Evolutionary conservation across 1,140 invertebrate species (phyloP), one percentile per base, ranked within the genome.

Genomic region (Babylonia areolata): DNA sequence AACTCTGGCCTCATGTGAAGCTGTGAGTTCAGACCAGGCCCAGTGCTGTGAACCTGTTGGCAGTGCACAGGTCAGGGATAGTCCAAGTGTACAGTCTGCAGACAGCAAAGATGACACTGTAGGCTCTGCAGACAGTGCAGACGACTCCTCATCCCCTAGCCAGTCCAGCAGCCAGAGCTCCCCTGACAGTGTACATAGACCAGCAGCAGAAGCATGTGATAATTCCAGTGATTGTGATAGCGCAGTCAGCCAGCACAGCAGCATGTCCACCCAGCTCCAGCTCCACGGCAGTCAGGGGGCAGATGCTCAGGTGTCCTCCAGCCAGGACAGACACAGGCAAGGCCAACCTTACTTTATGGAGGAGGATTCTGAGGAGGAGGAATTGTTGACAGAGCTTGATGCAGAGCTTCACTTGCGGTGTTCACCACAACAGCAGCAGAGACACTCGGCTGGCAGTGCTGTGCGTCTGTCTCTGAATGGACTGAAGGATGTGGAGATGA

Each of bases 321-420:
- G 31, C 35, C 0, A 73, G 71, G 28, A 5, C 17, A 3, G 11
- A n/a, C n/a, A 23, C 5, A 73, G 1, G 11, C 31, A 11, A 2
- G 39, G 23, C 3, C 28, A 80, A 54, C 46, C 46, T 6, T 54
- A 40, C 28, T 80, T 54, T 11, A 5, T 80, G 3, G 42, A 80
- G 5, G 46, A 54, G 17, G 51, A 82, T 40, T 42, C 73, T 20
- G 33, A 58, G 31, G 90, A 78, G 39, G 90, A 90, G 84, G 87
- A 90, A n/a, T 84, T 90, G 6, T 83, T 90, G 77, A 85, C 84
- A 20, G 90, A 90, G 64, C 81, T 90, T 35, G 90, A 90, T 73
- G 88, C 87, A 81, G 90, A 89, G 77, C 85, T 90, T 17, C 75
- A 85, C 37, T 35, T 79, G 40, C 17, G 51, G 64, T 35, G 37